Percentiles rank a stretch among this genome's conserved stretches.
phyloP scores from a whole-genome alignment of 2,113 vertebrate genomes.

The Maccullochella peelii region DNA sequence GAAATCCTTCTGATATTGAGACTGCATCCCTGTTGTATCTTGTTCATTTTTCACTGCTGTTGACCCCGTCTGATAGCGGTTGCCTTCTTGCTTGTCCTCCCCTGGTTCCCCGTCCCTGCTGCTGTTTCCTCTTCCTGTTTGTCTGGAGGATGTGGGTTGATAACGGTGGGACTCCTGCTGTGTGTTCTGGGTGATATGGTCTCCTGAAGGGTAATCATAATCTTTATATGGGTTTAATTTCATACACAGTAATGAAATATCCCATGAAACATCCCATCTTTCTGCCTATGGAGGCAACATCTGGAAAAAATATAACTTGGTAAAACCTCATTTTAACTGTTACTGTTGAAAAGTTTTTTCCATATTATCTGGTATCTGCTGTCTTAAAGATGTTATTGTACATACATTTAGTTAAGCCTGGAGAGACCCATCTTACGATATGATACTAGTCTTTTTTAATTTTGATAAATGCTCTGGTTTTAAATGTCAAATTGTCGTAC shows the following conservation, averaged over 20 bases:
- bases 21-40: constrained; percentile 48
- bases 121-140: constrained; percentile 56
- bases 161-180: constrained; percentile 70
- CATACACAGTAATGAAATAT: neutral
- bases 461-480: neutral
- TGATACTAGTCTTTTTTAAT: neutral
- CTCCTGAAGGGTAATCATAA: constrained; percentile 59
- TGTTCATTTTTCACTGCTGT: neutral
- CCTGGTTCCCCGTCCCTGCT: neutral
- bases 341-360: no score
- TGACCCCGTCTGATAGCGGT: constrained; percentile 2
- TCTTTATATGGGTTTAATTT: neutral
- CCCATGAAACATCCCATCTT: neutral
- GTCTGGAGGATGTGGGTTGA: constrained; percentile 55
- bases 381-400: neutral
- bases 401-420: neutral
- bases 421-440: neutral
- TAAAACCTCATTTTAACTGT: no score
- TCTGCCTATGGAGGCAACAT: neutral
- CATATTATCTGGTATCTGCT: neutral
- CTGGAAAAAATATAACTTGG: neutral
- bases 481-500: neutral
- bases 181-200: constrained; percentile 55
- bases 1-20: constrained; percentile 82
- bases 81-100: constrained; percentile 25